These are phyloP conservation scores for Callipepla californica DNA, from an alignment of 2,113 vertebrate species.

Conservation along the genomic window DNA sequence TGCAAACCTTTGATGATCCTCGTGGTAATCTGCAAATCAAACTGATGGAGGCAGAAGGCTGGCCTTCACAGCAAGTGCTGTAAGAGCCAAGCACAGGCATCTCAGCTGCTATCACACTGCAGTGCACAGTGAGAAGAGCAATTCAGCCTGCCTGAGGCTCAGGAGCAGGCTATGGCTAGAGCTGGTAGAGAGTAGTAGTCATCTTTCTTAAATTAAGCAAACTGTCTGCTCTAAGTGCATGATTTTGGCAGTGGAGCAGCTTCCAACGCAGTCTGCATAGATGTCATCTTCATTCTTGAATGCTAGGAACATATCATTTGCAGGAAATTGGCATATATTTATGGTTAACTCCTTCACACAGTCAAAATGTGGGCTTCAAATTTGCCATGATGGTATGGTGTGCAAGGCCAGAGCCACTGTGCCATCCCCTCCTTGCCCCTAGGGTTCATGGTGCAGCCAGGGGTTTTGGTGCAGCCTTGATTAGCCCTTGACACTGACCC, in stretches of 20 bases:
- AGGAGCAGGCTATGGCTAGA: not conserved
- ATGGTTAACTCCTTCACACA: not conserved
- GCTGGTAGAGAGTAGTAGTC: not conserved
- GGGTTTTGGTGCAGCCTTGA: not conserved
- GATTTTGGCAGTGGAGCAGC: not conserved
- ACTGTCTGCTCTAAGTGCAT: not conserved
- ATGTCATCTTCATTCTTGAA: not conserved
- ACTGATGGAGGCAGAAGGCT: not conserved
- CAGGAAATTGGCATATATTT: not conserved
- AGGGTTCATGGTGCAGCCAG: not conserved
- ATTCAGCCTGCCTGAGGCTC: not conserved
- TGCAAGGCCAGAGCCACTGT: not conserved
- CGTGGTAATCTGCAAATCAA: slow-evolving; percentile 57
- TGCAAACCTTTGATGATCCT: slow-evolving; percentile 19
- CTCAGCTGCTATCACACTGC: not conserved
- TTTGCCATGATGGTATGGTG: not conserved
- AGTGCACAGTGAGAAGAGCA: not conserved
- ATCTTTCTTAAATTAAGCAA: not conserved
- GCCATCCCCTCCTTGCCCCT: fast-evolving
- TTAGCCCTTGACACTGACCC: not conserved
- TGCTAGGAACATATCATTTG: not conserved
- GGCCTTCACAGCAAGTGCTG: not conserved
- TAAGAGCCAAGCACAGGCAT: fast-evolving
- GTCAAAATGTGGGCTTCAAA: not conserved
- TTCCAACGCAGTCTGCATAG: not conserved